These are phyloP conservation scores for Stylophora pistillata DNA, from an alignment of 64 coral and sea anemone genomes.

Conservation along the genomic window DNA sequence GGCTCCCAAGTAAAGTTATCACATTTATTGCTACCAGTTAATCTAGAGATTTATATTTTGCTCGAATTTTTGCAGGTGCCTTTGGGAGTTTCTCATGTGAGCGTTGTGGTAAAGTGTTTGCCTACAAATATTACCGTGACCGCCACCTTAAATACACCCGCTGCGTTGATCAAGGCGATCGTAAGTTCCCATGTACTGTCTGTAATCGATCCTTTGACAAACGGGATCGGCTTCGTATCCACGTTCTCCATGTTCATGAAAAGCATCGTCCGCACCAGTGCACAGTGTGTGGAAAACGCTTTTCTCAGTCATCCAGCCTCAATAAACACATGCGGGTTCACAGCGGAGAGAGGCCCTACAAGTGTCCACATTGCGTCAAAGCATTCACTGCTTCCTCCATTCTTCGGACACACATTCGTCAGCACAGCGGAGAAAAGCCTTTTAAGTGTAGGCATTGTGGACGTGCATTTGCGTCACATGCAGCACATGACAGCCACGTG, in stretches of 20 bases:
- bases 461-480: conserved; percentile 87
- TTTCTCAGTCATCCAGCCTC: conserved; percentile 92
- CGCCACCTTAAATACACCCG: conserved; percentile 89
- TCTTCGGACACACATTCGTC: conserved; percentile 87
- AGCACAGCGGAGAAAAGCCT: conserved; percentile 89
- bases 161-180: conserved; percentile 87
- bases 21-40: neutral
- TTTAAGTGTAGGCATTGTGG: conserved; percentile 90
- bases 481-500: conserved; percentile 92
- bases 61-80: conserved; percentile 34
- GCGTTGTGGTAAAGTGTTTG: conserved; percentile 82
- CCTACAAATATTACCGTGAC: conserved; percentile 90
- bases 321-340: conserved; percentile 92
- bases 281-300: conserved; percentile 76
- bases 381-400: conserved; percentile 89
- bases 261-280: conserved; percentile 88
- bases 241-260: conserved; percentile 83
- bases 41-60: neutral
- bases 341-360: conserved; percentile 82
- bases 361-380: conserved; percentile 82
- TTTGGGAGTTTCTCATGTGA: conserved; percentile 72
- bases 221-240: conserved; percentile 81
- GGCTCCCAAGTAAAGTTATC: neutral
- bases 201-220: conserved; percentile 91
- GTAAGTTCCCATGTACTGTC: conserved; percentile 70